phyloP scores from a whole-genome alignment of 2,113 vertebrate genomes.

The Tringa solitaria region DNA sequence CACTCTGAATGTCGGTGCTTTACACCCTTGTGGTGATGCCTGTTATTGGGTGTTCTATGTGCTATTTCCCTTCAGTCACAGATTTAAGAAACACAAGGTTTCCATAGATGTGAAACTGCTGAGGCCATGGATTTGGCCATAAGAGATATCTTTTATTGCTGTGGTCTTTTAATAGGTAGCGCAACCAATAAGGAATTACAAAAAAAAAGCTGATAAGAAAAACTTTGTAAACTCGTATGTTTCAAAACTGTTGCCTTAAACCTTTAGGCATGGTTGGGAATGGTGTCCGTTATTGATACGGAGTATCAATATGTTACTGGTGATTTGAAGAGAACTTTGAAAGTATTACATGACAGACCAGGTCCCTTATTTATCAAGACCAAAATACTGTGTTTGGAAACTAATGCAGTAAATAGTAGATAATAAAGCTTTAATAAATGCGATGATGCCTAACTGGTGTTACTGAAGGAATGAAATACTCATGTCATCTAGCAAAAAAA shows the following conservation, averaged over 20 bases:
- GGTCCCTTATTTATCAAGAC: background rate
- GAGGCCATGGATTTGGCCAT: background rate
- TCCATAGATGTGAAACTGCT: background rate
- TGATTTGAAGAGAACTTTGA: background rate
- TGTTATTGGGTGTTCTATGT: rapidly evolving
- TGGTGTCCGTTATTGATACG: background rate
- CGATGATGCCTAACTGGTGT: background rate
- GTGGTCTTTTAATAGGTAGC: background rate
- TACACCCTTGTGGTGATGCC: rapidly evolving
- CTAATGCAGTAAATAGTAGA: background rate
- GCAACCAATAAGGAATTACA: background rate
- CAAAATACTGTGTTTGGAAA: background rate
- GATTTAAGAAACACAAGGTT: background rate
- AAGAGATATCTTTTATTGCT: background rate
- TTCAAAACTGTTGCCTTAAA: background rate
- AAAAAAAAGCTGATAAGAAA: background rate
- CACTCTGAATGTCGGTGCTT: background rate
- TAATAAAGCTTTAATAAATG: background rate
- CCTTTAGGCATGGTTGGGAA: background rate
- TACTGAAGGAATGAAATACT: background rate
- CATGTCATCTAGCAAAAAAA: background rate
- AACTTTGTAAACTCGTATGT: background rate
- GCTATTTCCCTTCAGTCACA: background rate
- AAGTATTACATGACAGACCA: background rate
- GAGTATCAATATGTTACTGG: background rate